Conservation (phyloP, 2,113 vertebrate species). For the Grantiella picta region DNA sequence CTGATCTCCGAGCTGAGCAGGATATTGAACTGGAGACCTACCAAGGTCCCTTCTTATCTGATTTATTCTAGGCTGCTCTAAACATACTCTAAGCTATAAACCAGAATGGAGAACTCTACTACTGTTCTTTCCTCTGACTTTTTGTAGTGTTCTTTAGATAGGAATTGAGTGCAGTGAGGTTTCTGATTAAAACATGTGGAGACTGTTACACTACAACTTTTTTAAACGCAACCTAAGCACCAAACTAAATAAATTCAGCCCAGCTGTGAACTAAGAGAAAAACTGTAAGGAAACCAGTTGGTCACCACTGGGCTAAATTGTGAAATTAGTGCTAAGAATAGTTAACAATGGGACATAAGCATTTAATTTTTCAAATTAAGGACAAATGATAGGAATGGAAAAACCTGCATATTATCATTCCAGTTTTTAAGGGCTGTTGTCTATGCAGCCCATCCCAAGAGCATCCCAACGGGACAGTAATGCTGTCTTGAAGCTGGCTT, state of each 20-base stretch:
- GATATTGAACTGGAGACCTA: not conserved
- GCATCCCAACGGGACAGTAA: slow-evolving; percentile 16
- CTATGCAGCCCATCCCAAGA: slow-evolving; percentile 31
- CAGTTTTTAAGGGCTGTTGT: slow-evolving; percentile 32
- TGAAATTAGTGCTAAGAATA: slow-evolving; percentile 31
- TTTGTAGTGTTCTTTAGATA: not conserved
- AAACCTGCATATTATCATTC: slow-evolving; percentile 30
- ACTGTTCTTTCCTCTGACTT: not conserved
- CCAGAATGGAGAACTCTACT: not conserved
- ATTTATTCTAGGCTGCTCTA: not conserved
- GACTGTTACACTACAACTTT: not conserved
- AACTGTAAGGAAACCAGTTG: not conserved
- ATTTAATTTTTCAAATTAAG: slow-evolving; percentile 49
- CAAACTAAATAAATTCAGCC: not conserved
- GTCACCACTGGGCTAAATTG: not conserved
- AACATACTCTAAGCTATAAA: not conserved
- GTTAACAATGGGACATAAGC: slow-evolving; percentile 8
- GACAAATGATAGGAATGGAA: slow-evolving; percentile 49
- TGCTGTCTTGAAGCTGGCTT: not conserved
- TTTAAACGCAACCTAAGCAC: not conserved
- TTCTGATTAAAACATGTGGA: not conserved
- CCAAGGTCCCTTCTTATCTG: not conserved
- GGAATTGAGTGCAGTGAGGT: not conserved
- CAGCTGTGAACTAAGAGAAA: not conserved
- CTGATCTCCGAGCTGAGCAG: not conserved